phyloP scores from a whole-genome alignment of 2,888 invertebrate genomes.

The Lordiphosa andalusiaca region DNA sequence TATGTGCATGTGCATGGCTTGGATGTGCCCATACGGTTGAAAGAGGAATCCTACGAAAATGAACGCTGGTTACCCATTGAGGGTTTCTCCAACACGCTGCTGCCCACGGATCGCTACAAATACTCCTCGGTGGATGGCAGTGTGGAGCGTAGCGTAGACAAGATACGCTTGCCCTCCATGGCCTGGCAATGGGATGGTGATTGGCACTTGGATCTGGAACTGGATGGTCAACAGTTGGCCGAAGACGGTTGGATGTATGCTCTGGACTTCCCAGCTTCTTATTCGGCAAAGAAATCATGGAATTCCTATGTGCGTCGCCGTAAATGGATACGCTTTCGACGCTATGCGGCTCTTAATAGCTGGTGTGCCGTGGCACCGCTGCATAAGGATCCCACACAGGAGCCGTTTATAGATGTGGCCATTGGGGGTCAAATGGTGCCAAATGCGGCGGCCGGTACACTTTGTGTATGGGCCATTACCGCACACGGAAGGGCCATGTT shows the following conservation, averaged over 20 bases:
- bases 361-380: slow-evolving; percentile 96
- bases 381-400: slow-evolving; percentile 93
- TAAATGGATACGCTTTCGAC: slow-evolving; percentile 93
- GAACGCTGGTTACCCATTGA: slow-evolving; percentile 95
- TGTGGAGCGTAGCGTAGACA: slow-evolving; percentile 88
- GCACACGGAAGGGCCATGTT: slow-evolving; percentile 94
- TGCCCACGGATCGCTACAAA: slow-evolving; percentile 93
- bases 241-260: slow-evolving; percentile 97
- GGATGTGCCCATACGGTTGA: slow-evolving; percentile 93
- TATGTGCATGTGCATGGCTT: slow-evolving; percentile 94
- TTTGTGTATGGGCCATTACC: slow-evolving; percentile 96
- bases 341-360: slow-evolving; percentile 93
- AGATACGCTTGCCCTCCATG: slow-evolving; percentile 93
- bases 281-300: slow-evolving; percentile 90
- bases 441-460: slow-evolving; percentile 87
- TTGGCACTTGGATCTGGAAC: slow-evolving; percentile 91
- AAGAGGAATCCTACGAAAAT: slow-evolving; percentile 95
- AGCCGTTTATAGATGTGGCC: slow-evolving; percentile 95
- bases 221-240: slow-evolving; percentile 92
- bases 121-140: slow-evolving; percentile 93
- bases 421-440: slow-evolving; percentile 93
- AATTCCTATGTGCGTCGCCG: slow-evolving; percentile 93
- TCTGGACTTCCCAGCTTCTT: slow-evolving; percentile 93
- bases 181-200: slow-evolving; percentile 99
- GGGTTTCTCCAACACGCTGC: slow-evolving; percentile 90